These are phyloP conservation scores for Syritta pipiens DNA, from an alignment of 2,888 invertebrate species.

Conservation along the genomic window DNA sequence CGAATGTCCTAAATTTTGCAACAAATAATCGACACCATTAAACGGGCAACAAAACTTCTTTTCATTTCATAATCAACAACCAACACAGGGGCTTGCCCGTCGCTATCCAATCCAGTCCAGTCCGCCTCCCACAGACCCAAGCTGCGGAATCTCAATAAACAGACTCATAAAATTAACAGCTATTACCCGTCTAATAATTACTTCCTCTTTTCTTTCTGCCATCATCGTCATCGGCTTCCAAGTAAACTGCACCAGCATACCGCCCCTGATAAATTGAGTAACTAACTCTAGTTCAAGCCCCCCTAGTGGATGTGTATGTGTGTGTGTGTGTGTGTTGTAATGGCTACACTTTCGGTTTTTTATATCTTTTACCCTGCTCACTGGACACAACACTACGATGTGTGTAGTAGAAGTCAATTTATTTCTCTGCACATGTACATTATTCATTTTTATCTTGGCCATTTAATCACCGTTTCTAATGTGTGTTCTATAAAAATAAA, in stretches of 20 bases:
- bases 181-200: conserved; percentile 52
- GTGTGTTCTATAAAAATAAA: conserved; percentile 30
- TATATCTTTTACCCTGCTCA: conserved; percentile 13
- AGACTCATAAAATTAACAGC: conserved; percentile 47
- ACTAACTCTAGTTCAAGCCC: not conserved
- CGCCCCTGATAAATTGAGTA: conserved; percentile 27
- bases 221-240: conserved; percentile 9
- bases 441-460: conserved; percentile 61
- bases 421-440: conserved; percentile 40
- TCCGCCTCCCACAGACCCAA: not conserved
- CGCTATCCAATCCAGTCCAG: conserved; percentile 4
- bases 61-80: too few species aligned
- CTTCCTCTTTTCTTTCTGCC: conserved; percentile 51
- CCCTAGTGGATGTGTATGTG: too few species aligned
- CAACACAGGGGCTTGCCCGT: too few species aligned
- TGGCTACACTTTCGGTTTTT: conserved; percentile 34
- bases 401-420: conserved; percentile 36
- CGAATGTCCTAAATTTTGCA: too few species aligned
- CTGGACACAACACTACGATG: conserved; percentile 3
- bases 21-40: too few species aligned
- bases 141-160: conserved; percentile 17
- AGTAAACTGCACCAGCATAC: not conserved
- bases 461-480: conserved; percentile 64
- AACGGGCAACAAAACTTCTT: too few species aligned
- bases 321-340: too few species aligned